A percentile compares a stretch with the other conserved stretches of the same genome.
Evolutionary conservation across 2,888 invertebrate genomes (phyloP).

Genomic region (Lithodes maja): DNA sequence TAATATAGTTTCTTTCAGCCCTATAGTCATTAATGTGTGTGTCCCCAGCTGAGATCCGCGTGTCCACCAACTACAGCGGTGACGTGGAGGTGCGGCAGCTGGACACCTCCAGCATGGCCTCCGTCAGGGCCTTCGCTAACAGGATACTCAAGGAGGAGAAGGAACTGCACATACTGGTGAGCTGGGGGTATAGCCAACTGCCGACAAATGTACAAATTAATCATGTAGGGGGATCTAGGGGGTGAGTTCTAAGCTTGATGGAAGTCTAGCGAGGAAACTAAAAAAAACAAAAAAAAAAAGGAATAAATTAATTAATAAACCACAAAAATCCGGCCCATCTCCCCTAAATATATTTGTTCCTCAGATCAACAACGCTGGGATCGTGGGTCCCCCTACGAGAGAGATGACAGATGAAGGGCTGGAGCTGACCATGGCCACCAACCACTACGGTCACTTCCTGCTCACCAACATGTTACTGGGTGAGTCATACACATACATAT

Average conservation of each 20-base stretch:
- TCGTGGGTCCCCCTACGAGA: conserved; percentile 10
- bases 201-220: too few species aligned
- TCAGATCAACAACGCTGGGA: conserved; percentile 59
- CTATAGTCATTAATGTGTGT: conserved; percentile 7
- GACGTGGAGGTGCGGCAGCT: conserved; percentile 40
- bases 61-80: conserved; percentile 1
- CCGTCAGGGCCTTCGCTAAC: conserved; percentile 55
- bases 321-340: too few species aligned
- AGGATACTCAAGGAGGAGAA: conserved; percentile 49
- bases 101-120: conserved; percentile 55
- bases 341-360: too few species aligned
- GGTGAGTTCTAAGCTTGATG: too few species aligned
- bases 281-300: too few species aligned
- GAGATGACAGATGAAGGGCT: conserved; percentile 41
- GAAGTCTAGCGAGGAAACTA: too few species aligned
- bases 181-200: too few species aligned
- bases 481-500: too few species aligned
- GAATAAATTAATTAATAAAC: too few species aligned
- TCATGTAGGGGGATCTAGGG: too few species aligned
- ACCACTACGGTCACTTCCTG: conserved; percentile 59
- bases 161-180: conserved; percentile 58
- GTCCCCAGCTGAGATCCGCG: conserved; percentile 23
- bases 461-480: conserved; percentile 51
- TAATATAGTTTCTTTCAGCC: neutral
- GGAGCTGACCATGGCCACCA: conserved; percentile 59